Percentiles rank a stretch among this genome's conserved stretches.
Conservation (phyloP, 1,140 invertebrate genomes). For the Drosophila persimilis region DNA sequence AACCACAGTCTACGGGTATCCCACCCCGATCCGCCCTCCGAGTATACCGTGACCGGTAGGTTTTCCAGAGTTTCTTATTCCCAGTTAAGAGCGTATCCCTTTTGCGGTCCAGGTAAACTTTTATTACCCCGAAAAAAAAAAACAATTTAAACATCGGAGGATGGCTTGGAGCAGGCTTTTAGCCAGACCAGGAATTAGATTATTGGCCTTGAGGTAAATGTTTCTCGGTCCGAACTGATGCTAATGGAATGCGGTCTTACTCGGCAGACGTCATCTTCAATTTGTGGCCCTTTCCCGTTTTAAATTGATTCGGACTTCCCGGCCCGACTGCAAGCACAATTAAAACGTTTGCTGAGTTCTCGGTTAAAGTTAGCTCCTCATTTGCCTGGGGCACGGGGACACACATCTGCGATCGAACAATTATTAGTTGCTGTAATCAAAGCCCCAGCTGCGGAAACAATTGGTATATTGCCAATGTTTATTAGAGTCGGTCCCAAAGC, state of each 20-base stretch:
- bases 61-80: constrained; percentile 31
- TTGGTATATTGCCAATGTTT: constrained; percentile 55
- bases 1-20: constrained; percentile 26
- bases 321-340: constrained; percentile 46
- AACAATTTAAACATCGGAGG: constrained; percentile 40
- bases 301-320: constrained; percentile 32
- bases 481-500: constrained; percentile 30
- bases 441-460: constrained; percentile 38
- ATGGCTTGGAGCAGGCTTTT: constrained; percentile 20
- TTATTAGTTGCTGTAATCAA: constrained; percentile 49
- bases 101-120: constrained; percentile 47
- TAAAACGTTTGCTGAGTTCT: constrained; percentile 56
- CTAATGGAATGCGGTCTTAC: constrained; percentile 17
- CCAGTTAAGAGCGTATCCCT: not conserved
- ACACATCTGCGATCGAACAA: constrained; percentile 28
- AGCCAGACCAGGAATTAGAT: constrained; percentile 33
- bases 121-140: constrained; percentile 35
- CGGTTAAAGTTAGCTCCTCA: not conserved
- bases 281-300: constrained; percentile 7
- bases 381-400: constrained; percentile 12
- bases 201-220: constrained; percentile 44
- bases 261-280: constrained; percentile 16
- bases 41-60: too few relatives aligned
- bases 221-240: not conserved
- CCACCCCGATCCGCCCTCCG: not conserved